Percentiles rank a stretch among this genome's conserved stretches.
Evolutionary conservation across 2,797 vertebrate species (phyloP).

Genomic region (Platyrinchus mystaceus): DNA sequence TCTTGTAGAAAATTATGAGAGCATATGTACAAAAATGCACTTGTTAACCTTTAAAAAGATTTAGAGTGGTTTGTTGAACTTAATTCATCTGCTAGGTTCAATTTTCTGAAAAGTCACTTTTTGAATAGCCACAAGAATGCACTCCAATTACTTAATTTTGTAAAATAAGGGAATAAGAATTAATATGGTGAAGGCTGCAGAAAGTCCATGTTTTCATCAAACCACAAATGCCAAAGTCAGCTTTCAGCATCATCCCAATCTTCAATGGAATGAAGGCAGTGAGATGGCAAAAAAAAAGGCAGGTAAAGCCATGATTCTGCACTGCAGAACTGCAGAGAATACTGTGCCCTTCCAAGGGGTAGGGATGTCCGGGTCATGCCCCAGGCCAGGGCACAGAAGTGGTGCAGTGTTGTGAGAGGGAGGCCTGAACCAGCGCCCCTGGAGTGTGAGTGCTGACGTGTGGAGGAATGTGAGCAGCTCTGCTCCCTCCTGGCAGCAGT

Average conservation of each 20-base stretch:
- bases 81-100: not conserved
- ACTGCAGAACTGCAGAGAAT: not conserved
- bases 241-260: not conserved
- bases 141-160: not conserved
- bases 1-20: not conserved
- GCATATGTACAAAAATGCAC: not conserved
- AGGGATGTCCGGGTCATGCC: not conserved
- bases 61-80: not conserved
- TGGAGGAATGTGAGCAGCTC: not conserved
- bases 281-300: not conserved
- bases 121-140: not conserved
- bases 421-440: not conserved
- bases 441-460: not conserved
- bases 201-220: not conserved
- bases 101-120: not conserved
- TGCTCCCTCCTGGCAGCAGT: not conserved
- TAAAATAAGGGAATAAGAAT: not conserved
- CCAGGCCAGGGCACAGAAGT: not conserved
- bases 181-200: not conserved
- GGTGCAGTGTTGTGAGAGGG: fast-evolving
- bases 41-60: not conserved
- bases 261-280: not conserved
- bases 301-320: not conserved
- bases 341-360: fast-evolving
- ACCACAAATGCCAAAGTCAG: not conserved